Percentiles rank a stretch among this genome's conserved stretches.
phyloP scores from a whole-genome alignment of 2,797 vertebrate species.

The Sebastolobus alascanus region DNA sequence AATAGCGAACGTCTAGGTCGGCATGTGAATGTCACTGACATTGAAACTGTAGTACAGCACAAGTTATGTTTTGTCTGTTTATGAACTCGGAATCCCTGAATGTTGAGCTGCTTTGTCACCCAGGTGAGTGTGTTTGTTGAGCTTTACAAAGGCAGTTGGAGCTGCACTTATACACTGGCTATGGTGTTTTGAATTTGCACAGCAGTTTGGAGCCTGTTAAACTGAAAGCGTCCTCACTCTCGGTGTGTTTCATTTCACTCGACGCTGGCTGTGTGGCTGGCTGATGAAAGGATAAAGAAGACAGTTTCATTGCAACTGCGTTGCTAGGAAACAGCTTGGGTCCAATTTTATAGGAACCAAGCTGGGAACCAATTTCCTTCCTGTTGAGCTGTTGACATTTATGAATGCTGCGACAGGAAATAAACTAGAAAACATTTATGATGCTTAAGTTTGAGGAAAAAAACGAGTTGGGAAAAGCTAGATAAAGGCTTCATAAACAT shows the following conservation, averaged over 20 bases:
- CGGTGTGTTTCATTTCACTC: constrained; percentile 21
- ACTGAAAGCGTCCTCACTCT: background rate
- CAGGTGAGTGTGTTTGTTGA: constrained; percentile 49
- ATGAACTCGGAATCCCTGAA: constrained; percentile 13
- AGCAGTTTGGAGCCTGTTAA: background rate
- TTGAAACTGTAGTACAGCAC: constrained; percentile 10
- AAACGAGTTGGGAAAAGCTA: background rate
- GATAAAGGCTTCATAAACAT: background rate
- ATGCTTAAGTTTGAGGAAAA: constrained; percentile 12
- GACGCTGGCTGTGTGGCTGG: background rate
- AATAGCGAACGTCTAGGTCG: constrained; percentile 54
- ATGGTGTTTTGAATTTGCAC: background rate
- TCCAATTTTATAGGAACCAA: constrained; percentile 16
- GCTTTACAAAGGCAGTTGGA: background rate
- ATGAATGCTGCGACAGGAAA: constrained; percentile 19
- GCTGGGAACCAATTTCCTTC: constrained; percentile 17
- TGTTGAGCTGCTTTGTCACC: constrained; percentile 28
- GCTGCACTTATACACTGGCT: background rate
- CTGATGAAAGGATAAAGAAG: constrained; percentile 33
- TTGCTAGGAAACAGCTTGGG: constrained; percentile 70
- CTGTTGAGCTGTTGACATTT: constrained; percentile 49
- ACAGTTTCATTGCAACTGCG: constrained; percentile 35
- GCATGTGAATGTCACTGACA: constrained; percentile 48
- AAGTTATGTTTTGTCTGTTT: constrained; percentile 13
- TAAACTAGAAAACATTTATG: background rate